Base-by-base conservation (phyloP, 2,113 vertebrate genomes). In the Dromaius novaehollandiae region DNA sequence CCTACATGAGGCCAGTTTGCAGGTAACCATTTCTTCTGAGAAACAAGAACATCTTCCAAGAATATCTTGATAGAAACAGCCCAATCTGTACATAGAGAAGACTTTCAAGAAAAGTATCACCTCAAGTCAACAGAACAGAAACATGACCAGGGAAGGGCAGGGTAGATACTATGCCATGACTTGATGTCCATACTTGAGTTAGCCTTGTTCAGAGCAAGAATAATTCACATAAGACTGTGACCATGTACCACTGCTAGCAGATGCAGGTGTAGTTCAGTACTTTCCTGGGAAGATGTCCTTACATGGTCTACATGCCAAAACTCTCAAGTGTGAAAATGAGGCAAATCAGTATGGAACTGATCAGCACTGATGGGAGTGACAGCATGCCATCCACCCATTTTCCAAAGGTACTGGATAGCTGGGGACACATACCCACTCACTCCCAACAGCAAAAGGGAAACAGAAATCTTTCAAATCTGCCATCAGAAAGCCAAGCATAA, bases 211-310 rank as follows among this genome's bases (percentile, higher is more conserved):
- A 97, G 81, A 91, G 87, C 50, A 97, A 94, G 91, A 95, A 74
- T 38, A 91, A 95, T 55, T 96, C 95, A 97, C 96, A 96, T 89
- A 95, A 89, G 95, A 96, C 94, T 97, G 96, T 95, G 95, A 95
- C 61, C 86, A 75, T 86, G 81, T 84, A 92, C 55, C 95, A 96
- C 89, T 58, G 78, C 95, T 94, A 96, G 95, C 63, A 91, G 91
- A 95, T 91, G 89, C 87, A 96, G 91, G 69, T 91, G 96, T 94
- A 94, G 93, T 80, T 96, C 94, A 91, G 85, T 38, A 96, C 95
- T 83, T 74, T 96, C 88, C 88, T 76, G 82, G 93, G 96, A 95
- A 96, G 85, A 96, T 68, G 64, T 96, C 87, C 91, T 95, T 92
- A 97, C 34, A 96, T 77, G 61, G 61, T 89, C 70, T 93, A 90